These are phyloP conservation scores for Sebastes flavidus DNA, from an alignment of 2,797 vertebrate species.

Conservation along the genomic window DNA sequence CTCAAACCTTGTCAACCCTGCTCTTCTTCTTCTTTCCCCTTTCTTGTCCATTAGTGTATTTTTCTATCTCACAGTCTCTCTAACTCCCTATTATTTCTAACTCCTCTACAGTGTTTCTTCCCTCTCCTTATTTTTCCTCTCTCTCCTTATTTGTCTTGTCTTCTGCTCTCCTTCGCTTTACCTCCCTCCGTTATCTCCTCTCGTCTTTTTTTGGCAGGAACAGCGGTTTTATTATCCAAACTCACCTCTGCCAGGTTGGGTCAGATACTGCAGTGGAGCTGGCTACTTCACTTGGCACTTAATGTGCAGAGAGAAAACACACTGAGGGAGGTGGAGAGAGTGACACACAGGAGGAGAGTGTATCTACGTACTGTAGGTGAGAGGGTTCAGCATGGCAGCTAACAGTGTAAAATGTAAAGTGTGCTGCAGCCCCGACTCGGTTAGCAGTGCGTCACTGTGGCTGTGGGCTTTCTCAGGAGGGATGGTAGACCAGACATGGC, in stretches of 20 bases:
- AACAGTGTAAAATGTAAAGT: conserved; percentile 1
- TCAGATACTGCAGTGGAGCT: conserved; percentile 66
- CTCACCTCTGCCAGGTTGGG: conserved; percentile 69
- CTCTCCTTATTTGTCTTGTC: conserved; percentile 27
- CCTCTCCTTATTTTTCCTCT: background rate
- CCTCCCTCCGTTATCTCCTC: conserved; percentile 34
- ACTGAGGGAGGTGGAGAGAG: conserved; percentile 12
- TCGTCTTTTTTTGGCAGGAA: conserved; percentile 64
- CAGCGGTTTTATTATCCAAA: conserved; percentile 59
- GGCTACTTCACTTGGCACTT: conserved; percentile 46
- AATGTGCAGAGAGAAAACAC: conserved; percentile 23
- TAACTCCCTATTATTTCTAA: background rate
- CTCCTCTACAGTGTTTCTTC: conserved; percentile 1
- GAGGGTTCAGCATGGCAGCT: conserved; percentile 7
- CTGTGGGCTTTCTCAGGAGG: conserved; percentile 24
- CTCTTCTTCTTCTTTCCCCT: background rate
- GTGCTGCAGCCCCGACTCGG: conserved; percentile 6
- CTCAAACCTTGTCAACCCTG: conserved; percentile 6
- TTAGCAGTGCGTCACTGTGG: conserved; percentile 32
- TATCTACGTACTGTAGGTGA: conserved; percentile 17
- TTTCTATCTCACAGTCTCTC: background rate
- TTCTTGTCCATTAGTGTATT: background rate
- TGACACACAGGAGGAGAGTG: conserved; percentile 30
- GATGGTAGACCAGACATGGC: conserved; percentile 44
- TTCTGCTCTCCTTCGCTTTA: conserved; percentile 20